Evolutionary conservation across 2,888 invertebrate genomes (phyloP).

Genomic region (Hypena proboscidalis): DNA sequence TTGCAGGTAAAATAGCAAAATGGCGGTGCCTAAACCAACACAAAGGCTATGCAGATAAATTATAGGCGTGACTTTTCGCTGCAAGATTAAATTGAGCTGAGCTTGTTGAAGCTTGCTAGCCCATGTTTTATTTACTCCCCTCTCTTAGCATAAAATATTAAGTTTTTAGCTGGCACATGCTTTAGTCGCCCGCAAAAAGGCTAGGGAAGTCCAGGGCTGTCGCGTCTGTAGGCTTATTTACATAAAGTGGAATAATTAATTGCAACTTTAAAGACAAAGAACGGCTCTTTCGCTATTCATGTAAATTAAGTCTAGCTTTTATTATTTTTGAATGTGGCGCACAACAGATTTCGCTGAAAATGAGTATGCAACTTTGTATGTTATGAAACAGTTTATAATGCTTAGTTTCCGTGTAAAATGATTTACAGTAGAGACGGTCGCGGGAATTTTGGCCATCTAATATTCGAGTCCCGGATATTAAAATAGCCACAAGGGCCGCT

Average conservation of each 20-base stretch:
- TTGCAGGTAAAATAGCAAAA: no score
- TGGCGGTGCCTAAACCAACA: no score
- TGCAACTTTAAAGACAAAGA: constrained; percentile 80
- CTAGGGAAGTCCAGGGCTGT: constrained; percentile 55
- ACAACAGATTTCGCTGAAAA: constrained; percentile 28
- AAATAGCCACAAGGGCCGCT: constrained; percentile 31
- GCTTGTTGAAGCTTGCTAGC: constrained; percentile 20
- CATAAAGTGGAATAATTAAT: constrained; percentile 83
- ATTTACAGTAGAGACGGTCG: constrained; percentile 29
- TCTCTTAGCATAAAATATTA: constrained; percentile 58
- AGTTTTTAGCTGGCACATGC: constrained; percentile 54
- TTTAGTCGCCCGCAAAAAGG: constrained; percentile 58
- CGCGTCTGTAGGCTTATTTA: constrained; percentile 67
- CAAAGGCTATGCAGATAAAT: no score
- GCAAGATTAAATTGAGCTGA: constrained; percentile 31
- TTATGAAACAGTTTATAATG: constrained; percentile 11
- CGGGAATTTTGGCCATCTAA: constrained; percentile 13
- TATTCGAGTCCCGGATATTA: constrained; percentile 38
- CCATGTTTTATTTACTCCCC: constrained; percentile 52
- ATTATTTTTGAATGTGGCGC: constrained; percentile 54
- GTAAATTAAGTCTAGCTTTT: constrained; percentile 73
- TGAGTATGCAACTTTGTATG: constrained; percentile 25
- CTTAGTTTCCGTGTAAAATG: constrained; percentile 23
- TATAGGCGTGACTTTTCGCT: constrained; percentile 16
- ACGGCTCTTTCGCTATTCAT: constrained; percentile 71